Percentiles rank a stretch among this genome's conserved stretches.
Evolutionary conservation across 2,797 vertebrate species (phyloP).

Genomic region (Hemibagrus guttatus): DNA sequence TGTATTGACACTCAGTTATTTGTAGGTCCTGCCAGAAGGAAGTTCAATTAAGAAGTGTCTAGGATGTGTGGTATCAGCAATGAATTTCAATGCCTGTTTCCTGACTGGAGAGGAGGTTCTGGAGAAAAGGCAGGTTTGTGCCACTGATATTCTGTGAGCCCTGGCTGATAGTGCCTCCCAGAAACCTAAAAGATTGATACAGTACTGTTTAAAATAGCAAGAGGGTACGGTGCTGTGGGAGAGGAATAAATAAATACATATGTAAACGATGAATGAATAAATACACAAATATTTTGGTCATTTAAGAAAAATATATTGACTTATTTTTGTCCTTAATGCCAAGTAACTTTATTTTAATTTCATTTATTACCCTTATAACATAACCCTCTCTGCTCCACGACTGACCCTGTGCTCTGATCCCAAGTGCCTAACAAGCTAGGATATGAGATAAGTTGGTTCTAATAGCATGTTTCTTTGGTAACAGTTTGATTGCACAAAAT

Average conservation of each 20-base stretch:
- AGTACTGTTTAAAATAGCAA: background rate
- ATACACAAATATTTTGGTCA: too few relatives aligned
- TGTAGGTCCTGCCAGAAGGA: background rate
- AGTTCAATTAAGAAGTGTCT: background rate
- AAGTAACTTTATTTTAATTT: too few relatives aligned
- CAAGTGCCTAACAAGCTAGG: background rate
- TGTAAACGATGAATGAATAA: background rate
- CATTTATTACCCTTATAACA: too few relatives aligned
- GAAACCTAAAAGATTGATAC: background rate
- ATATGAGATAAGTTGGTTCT: background rate
- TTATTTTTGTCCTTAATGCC: too few relatives aligned
- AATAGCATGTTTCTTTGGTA: background rate
- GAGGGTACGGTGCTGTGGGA: background rate
- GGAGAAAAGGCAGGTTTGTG: background rate
- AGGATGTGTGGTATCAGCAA: background rate
- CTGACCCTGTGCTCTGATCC: too few relatives aligned
- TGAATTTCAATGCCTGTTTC: background rate
- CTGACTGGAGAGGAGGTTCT: background rate
- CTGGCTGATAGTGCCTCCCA: background rate
- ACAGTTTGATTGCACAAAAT: background rate
- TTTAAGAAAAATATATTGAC: too few relatives aligned
- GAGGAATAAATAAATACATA: too few relatives aligned
- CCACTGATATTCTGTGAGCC: background rate
- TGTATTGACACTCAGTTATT: conserved; percentile 7
- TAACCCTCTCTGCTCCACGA: too few relatives aligned